Evolutionary conservation across 2,797 vertebrate genomes (phyloP).

Genomic region (Enteromius trimaculatus): DNA sequence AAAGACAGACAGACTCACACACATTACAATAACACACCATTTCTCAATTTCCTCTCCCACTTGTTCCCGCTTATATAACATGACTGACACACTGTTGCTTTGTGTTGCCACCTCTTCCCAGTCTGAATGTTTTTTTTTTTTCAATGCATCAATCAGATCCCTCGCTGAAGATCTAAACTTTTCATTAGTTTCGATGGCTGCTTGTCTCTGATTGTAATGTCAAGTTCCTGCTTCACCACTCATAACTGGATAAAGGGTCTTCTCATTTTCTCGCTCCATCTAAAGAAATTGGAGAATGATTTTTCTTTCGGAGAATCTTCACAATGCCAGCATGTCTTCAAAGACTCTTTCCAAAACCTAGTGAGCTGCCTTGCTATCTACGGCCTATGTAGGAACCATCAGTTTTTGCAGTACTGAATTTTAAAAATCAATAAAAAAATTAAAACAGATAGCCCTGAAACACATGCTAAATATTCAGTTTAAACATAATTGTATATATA

Average conservation of each 20-base stretch:
- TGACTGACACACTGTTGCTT: constrained; percentile 44
- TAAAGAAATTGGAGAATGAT: constrained; percentile 26
- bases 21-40: constrained; percentile 43
- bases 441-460: neutral
- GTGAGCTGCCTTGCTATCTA: constrained; percentile 8
- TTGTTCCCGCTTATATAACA: constrained; percentile 31
- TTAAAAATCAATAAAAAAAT: neutral
- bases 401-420: neutral
- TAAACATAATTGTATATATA: neutral
- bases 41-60: constrained; percentile 26
- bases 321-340: neutral
- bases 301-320: constrained; percentile 22
- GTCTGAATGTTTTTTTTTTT: neutral
- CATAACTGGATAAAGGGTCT: constrained; percentile 63
- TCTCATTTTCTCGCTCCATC: constrained; percentile 41
- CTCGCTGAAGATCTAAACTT: constrained; percentile 31
- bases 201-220: constrained; percentile 55
- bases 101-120: constrained; percentile 10
- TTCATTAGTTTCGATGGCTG: constrained; percentile 55
- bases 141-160: constrained; percentile 24
- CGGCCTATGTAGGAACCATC: neutral
- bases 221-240: constrained; percentile 57
- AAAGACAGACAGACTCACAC: constrained; percentile 27
- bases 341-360: constrained; percentile 4
- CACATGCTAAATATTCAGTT: no score